Conservation (phyloP, 2,888 invertebrate species). For the Syritta pipiens region DNA sequence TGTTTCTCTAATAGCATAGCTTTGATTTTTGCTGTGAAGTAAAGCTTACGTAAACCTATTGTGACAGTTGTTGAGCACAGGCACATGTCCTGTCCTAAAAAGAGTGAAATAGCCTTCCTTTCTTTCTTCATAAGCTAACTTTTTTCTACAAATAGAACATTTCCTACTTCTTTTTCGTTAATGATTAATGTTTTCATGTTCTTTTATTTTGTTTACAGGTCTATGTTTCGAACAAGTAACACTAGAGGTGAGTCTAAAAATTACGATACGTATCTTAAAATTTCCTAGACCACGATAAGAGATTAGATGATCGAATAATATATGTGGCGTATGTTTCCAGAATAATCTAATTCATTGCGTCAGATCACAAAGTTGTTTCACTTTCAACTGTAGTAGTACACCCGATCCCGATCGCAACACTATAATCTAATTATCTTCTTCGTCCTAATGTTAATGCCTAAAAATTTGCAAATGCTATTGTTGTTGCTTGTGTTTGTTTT, state of each 20-base stretch:
- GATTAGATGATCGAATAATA: too few relatives aligned
- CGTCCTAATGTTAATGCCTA: conserved; percentile 13
- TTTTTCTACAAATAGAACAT: too few relatives aligned
- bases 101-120: too few relatives aligned
- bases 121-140: too few relatives aligned
- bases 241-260: conserved; percentile 4
- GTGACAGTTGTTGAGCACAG: too few relatives aligned
- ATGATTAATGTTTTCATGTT: not conserved
- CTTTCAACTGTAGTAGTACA: not conserved
- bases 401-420: not conserved
- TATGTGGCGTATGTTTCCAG: not conserved
- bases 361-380: not conserved
- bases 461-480: too few relatives aligned
- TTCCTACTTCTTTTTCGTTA: too few relatives aligned
- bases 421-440: conserved; percentile 14
- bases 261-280: not conserved
- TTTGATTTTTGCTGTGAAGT: too few relatives aligned
- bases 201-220: not conserved
- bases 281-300: too few relatives aligned
- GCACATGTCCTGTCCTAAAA: too few relatives aligned
- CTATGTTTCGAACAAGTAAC: not conserved
- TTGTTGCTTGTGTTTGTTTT: not conserved
- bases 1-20: too few relatives aligned
- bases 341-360: not conserved
- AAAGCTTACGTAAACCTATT: too few relatives aligned